A percentile compares a stretch with the other conserved stretches of the same genome.
Conservation (phyloP, 2,888 invertebrate genomes). For the Molanna angustata region DNA sequence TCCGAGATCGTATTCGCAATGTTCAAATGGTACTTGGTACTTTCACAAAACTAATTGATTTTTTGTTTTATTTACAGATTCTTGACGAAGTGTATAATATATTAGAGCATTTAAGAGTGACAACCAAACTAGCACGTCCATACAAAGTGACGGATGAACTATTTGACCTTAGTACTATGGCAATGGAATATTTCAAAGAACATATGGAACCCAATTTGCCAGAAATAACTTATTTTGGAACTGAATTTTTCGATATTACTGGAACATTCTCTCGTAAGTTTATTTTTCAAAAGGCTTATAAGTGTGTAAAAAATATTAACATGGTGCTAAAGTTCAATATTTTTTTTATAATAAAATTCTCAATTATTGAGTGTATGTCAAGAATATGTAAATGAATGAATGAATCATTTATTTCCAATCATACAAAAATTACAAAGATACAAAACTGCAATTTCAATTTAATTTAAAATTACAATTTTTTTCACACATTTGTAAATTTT, state of each 20-base stretch:
- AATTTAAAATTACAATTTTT: too few relatives aligned
- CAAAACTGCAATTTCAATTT: too few relatives aligned
- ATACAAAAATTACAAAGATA: too few relatives aligned
- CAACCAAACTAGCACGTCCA: slow-evolving; percentile 78
- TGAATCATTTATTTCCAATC: too few relatives aligned
- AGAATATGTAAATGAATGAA: too few relatives aligned
- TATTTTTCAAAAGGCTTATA: neutral
- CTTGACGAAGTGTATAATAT: slow-evolving; percentile 89
- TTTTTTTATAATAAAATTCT: too few relatives aligned
- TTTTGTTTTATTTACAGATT: slow-evolving; percentile 59
- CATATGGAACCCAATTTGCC: slow-evolving; percentile 87
- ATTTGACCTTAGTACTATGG: slow-evolving; percentile 94
- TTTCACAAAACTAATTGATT: too few relatives aligned
- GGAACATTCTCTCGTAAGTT: slow-evolving; percentile 66
- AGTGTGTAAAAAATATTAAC: neutral
- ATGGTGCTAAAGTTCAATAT: too few relatives aligned
- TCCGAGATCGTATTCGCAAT: too few relatives aligned
- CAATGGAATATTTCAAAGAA: slow-evolving; percentile 97
- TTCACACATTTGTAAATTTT: too few relatives aligned
- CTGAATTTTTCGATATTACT: slow-evolving; percentile 78
- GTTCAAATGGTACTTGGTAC: too few relatives aligned
- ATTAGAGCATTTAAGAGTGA: slow-evolving; percentile 77
- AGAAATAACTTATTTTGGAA: slow-evolving; percentile 83
- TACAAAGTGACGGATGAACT: slow-evolving; percentile 93
- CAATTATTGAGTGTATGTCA: too few relatives aligned